phyloP scores from a whole-genome alignment of 2,113 vertebrate genomes.

The Sminthopsis crassicaudata region DNA sequence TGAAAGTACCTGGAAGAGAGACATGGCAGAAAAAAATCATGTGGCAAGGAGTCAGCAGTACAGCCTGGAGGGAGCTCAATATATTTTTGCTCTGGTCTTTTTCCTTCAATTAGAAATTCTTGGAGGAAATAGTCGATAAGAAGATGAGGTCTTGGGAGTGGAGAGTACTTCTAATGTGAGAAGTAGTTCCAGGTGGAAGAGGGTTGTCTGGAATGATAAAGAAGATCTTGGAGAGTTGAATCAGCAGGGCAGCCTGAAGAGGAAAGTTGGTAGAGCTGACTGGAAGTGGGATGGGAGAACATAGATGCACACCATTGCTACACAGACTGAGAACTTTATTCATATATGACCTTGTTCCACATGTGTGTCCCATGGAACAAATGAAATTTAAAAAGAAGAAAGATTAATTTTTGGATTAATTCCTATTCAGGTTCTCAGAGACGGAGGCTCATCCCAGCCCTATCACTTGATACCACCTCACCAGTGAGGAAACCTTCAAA shows the following conservation, averaged over 20 bases:
- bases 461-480: conserved; percentile 91
- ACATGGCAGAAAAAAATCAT: not conserved
- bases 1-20: not conserved
- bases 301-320: rapidly evolving
- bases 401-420: not conserved
- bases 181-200: not conserved
- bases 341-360: not conserved
- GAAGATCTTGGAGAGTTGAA: not conserved
- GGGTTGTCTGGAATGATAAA: not conserved
- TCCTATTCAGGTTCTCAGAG: conserved; percentile 91
- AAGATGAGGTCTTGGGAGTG: not conserved
- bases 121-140: not conserved
- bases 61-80: not conserved
- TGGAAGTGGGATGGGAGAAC: rapidly evolving
- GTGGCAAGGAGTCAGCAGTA: not conserved
- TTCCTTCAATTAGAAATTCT: not conserved
- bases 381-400: not conserved
- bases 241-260: too few relatives aligned
- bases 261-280: rapidly evolving
- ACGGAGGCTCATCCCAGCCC: conserved; percentile 92
- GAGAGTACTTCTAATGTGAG: not conserved
- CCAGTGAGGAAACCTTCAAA: conserved; percentile 90
- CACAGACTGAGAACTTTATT: rapidly evolving
- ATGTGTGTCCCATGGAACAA: not conserved
- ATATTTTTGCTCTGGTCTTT: not conserved